Percentiles rank a stretch among this genome's conserved stretches.
These are phyloP conservation scores for Phortica variegata DNA, from an alignment of 1,140 invertebrate genomes.

Conservation along the genomic window DNA sequence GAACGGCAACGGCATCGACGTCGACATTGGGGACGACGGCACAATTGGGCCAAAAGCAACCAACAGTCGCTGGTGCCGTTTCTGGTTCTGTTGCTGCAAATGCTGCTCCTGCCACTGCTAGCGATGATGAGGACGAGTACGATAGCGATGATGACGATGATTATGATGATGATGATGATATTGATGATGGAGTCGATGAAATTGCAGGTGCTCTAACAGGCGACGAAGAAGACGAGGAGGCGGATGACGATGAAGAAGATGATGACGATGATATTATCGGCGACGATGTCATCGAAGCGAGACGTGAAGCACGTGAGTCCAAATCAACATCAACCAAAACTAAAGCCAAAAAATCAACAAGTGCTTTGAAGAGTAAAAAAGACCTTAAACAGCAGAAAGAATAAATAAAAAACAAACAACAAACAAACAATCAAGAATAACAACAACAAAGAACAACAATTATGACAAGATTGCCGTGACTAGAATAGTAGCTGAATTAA, in stretches of 20 bases:
- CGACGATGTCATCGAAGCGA: conserved; percentile 67
- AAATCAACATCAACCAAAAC: conserved; percentile 63
- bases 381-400: conserved; percentile 37
- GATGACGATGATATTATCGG: conserved; percentile 66
- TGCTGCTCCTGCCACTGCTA: conserved; percentile 57
- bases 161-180: conserved; percentile 60
- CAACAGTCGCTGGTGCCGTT: not conserved
- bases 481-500: conserved; percentile 15
- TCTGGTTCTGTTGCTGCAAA: too few species aligned
- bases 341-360: conserved; percentile 60
- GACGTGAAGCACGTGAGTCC: conserved; percentile 76
- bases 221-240: conserved; percentile 71
- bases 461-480: conserved; percentile 16
- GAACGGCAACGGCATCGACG: conserved; percentile 13
- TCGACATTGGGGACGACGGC: conserved; percentile 5
- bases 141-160: conserved; percentile 64
- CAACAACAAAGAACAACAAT: conserved; percentile 13
- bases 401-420: conserved; percentile 20
- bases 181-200: conserved; percentile 63
- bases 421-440: conserved; percentile 11
- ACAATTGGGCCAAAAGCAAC: not conserved
- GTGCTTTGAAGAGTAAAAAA: conserved; percentile 59
- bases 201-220: conserved; percentile 65
- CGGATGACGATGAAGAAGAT: conserved; percentile 73
- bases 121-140: conserved; percentile 62